Conservation (phyloP, 2,113 vertebrate species). For the Nibea coibor region DNA sequence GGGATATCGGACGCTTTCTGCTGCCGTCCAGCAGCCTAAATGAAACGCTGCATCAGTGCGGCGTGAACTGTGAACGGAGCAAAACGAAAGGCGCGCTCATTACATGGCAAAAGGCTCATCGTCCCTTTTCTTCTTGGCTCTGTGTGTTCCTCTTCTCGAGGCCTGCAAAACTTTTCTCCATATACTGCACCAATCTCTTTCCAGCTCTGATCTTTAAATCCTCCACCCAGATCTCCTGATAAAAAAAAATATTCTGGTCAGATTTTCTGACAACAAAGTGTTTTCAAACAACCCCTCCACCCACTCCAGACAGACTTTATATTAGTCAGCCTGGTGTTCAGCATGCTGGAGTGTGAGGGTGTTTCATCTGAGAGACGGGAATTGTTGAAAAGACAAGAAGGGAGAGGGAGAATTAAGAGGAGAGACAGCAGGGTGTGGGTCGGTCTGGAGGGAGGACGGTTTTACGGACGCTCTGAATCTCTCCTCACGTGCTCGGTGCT, state of each 20-base stretch:
- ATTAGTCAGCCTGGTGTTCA: conserved; percentile 29
- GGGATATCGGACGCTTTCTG: background rate
- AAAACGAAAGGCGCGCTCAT: background rate
- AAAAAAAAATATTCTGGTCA: conserved; percentile 2
- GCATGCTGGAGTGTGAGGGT: conserved; percentile 28
- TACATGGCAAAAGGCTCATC: background rate
- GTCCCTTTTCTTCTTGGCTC: background rate
- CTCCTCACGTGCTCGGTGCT: conserved; percentile 12
- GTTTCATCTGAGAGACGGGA: conserved; percentile 16
- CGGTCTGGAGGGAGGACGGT: conserved; percentile 19
- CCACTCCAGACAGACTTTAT: background rate
- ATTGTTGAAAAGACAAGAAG: background rate
- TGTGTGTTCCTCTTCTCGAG: background rate
- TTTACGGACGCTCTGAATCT: conserved; percentile 12
- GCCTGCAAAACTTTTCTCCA: background rate
- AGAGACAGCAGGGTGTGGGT: conserved; percentile 20
- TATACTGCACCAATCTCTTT: conserved; percentile 1
- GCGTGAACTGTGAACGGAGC: background rate
- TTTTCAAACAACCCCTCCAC: background rate
- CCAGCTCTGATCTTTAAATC: conserved; percentile 20
- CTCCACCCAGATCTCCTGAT: conserved; percentile 14
- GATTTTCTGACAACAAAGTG: conserved; percentile 12
- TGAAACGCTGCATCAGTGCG: background rate
- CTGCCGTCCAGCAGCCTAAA: background rate
- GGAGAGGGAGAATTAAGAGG: background rate